Base-by-base conservation (phyloP, 2,888 invertebrate species). In the Leptodirus hochenwartii region DNA sequence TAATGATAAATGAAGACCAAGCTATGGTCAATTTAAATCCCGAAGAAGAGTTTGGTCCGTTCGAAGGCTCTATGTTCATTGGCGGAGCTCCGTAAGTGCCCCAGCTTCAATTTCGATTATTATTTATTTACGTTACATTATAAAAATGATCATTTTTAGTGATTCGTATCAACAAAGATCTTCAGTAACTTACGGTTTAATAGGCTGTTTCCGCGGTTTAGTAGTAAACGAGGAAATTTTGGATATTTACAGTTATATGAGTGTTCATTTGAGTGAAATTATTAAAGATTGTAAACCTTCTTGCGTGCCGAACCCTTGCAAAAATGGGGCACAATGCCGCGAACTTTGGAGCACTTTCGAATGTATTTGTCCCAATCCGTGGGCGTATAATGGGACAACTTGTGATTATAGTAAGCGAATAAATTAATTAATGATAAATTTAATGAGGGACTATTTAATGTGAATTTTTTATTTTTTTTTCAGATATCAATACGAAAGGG, bases 211-310 rank as follows among this genome's bases (percentile, higher is more conserved):
- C 54, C 69, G 90, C 43, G 90, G 90, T 4, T 59, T 91, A 29
- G 82, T 87, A 0, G 87, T 91, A 13, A 91, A 91, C 47, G 84
- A 85, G 11, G 81, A 82, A 59, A 78, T 87, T 37, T 60, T 90
- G 23, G 85, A 90, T 47, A 81, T 93, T 39, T 82, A 87, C 56
- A 82, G 81, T 41, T 87, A 87, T 53, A 85, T 82, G 80, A 82
- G 84, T 22, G 85, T 85, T 16, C 85, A 87, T 57, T 57, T 87
- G 30, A 82, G 81, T 27, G 88, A 87, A 54, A 88, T 91, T 37
- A 84, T 85, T 35, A 80, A 81, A 50, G 87, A 88, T 49, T 93
- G 93, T 50, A 84, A 82, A 48, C 88, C 90, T 1, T 87, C 87
- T 0, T 93, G 93, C 54, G 84, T 85, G 39, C 87, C 88, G 1